Base-by-base conservation (phyloP, 2,888 invertebrate genomes). In the Beris chalybata region DNA sequence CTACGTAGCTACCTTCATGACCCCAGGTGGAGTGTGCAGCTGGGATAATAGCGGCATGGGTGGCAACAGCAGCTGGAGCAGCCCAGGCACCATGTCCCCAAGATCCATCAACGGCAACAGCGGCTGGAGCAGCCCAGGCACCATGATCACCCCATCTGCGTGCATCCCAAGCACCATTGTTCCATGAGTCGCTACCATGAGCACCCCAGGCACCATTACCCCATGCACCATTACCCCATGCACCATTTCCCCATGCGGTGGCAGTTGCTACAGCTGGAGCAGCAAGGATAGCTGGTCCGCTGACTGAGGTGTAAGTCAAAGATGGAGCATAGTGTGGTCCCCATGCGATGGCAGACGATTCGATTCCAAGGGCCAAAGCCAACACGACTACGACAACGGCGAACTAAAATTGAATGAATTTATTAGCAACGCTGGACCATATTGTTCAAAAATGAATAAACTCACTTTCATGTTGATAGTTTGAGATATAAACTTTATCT, bases 381-480 rank as follows among this genome's bases (percentile, higher is more conserved):
- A 75, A 75, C 73, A 75, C 73, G 72, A 75, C 75, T 75, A 74
- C 75, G 75, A 72, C 73, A 71, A 72, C 64, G 64, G 71, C 74
- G 75, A 76, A 75, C 75, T 56, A 22, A 13, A 56, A 11, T n/a
- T 38, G 13, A 13, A 30, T 3, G n/a, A 31, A 53, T 53, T 31
- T 43, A 56, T 38, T 38, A 38, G 9, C 22, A 38, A 7, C 38
- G 9, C 3, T 38, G 5, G 38, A 38, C 22, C 1, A 38, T 38
- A 38, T 38, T 38, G 38, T 38, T 38, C 1, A 9, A 3, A 38
- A 9, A 1, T 38, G 1, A 5, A 22, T 2, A n/a, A 44, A 59
- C 72, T 74, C 72, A 79, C 79, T 79, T 79, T 79, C 79, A 79
- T 79, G 75, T 77, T 78, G 74, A 71, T 71, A 71, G 43, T 15